Conservation (phyloP, 92 coral and sea anemone species). For the Epizoanthus illoricatus region DNA sequence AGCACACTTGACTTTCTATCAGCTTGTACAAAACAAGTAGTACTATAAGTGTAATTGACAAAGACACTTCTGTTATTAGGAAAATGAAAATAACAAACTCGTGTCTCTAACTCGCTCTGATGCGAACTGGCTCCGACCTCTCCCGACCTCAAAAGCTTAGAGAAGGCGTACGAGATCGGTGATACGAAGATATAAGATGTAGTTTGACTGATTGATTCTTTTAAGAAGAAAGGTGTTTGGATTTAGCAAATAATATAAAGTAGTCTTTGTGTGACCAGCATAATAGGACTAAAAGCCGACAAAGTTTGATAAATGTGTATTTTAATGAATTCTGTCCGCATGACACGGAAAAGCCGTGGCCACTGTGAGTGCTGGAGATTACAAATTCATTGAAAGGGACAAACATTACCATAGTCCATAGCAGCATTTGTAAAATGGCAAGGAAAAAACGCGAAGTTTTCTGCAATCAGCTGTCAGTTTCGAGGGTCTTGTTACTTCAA, state of each 20-base stretch:
- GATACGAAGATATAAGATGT: too few relatives aligned
- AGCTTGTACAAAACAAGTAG: slow-evolving; percentile 29
- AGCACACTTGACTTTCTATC: neutral
- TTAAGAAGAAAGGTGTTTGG: slow-evolving; percentile 37
- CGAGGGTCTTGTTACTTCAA: slow-evolving; percentile 22
- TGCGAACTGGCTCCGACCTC: too few relatives aligned
- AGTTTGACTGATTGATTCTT: too few relatives aligned
- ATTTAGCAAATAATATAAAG: slow-evolving; percentile 34
- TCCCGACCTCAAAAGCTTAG: too few relatives aligned
- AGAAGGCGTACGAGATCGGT: too few relatives aligned
- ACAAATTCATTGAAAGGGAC: neutral
- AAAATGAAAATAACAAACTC: neutral
- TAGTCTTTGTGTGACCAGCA: slow-evolving; percentile 34
- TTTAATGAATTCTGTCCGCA: slow-evolving; percentile 17
- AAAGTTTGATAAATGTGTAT: slow-evolving; percentile 30
- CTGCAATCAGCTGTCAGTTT: neutral
- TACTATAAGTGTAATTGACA: slow-evolving; percentile 1
- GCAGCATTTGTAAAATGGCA: neutral
- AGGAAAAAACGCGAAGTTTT: neutral
- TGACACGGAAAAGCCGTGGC: slow-evolving; percentile 14
- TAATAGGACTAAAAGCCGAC: slow-evolving; percentile 40
- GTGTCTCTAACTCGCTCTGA: neutral
- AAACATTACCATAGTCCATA: neutral
- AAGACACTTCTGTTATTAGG: slow-evolving; percentile 14
- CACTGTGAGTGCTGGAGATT: neutral